Percentiles rank a stretch among this genome's conserved stretches.
Conservation (phyloP, 2,797 vertebrate species). For the Buphagus erythrorhynchus region DNA sequence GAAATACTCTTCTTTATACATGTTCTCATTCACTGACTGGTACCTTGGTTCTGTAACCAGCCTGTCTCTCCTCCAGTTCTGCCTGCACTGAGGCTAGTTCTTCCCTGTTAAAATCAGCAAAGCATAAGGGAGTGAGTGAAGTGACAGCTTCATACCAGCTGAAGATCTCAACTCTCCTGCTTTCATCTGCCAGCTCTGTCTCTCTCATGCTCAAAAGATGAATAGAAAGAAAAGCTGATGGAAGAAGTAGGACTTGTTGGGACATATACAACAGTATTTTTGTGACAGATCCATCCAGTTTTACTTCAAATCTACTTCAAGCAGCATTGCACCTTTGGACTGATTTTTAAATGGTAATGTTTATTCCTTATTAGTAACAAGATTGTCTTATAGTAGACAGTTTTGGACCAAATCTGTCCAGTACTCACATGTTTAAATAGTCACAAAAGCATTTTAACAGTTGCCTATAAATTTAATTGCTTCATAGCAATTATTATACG, state of each 20-base stretch:
- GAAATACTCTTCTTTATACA: background rate
- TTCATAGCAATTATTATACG: conserved; percentile 71
- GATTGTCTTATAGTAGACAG: conserved; percentile 3
- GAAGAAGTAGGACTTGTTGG: conserved; percentile 15
- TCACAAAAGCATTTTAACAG: conserved; percentile 70
- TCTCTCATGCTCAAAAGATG: background rate
- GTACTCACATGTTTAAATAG: conserved; percentile 48
- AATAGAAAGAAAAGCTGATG: background rate
- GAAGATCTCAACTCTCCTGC: background rate
- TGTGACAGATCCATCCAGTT: background rate
- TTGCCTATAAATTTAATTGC: conserved; percentile 74
- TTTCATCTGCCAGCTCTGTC: background rate
- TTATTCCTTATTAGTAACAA: conserved; percentile 37
- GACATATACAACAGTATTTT: background rate
- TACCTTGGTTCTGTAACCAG: background rate
- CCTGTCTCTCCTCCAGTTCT: background rate
- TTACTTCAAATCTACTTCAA: background rate
- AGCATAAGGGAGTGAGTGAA: background rate
- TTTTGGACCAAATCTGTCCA: conserved; percentile 39
- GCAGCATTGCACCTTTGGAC: background rate
- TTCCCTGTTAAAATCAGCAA: background rate
- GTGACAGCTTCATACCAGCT: background rate
- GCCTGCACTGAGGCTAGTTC: background rate
- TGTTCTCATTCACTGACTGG: background rate
- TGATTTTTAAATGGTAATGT: conserved; percentile 41